Percentiles rank a stretch among this genome's conserved stretches.
These are phyloP conservation scores for Ophonus ardosiacus DNA, from an alignment of 2,888 invertebrate species.

Conservation along the genomic window DNA sequence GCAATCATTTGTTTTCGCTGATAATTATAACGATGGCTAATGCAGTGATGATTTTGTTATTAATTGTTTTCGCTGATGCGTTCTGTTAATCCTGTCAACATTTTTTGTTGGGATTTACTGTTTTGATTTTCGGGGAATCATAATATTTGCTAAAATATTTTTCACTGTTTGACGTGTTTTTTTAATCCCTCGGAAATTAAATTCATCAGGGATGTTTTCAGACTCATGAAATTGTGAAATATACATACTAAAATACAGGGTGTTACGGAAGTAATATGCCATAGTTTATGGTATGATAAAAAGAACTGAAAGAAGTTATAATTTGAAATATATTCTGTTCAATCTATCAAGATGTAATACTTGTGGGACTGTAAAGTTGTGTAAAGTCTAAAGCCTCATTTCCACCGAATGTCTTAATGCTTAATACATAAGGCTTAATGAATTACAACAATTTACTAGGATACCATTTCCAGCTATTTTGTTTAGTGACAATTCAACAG, in stretches of 20 bases:
- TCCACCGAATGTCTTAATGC: too few species aligned
- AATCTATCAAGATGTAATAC: too few species aligned
- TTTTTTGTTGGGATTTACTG: neutral
- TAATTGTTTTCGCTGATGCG: slow-evolving; percentile 12
- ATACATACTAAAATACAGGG: neutral
- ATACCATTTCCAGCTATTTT: too few species aligned
- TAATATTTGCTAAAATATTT: neutral
- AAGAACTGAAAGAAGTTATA: too few species aligned
- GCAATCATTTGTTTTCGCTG: slow-evolving; percentile 34
- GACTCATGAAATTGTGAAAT: neutral
- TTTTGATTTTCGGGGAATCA: neutral
- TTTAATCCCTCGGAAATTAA: neutral
- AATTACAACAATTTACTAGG: too few species aligned
- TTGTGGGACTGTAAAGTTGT: too few species aligned
- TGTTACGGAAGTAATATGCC: too few species aligned
- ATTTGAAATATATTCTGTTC: too few species aligned
- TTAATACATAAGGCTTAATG: too few species aligned
- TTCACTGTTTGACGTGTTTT: neutral
- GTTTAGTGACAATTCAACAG: too few species aligned
- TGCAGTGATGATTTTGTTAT: slow-evolving; percentile 37
- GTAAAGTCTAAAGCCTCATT: too few species aligned
- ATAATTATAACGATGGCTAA: slow-evolving; percentile 38
- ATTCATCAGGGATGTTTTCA: neutral
- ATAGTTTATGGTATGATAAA: too few species aligned
- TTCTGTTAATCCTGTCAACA: neutral